These are phyloP conservation scores for Sebastes matsubarae DNA, from an alignment of 2,797 vertebrate genomes.

Conservation along the genomic window DNA sequence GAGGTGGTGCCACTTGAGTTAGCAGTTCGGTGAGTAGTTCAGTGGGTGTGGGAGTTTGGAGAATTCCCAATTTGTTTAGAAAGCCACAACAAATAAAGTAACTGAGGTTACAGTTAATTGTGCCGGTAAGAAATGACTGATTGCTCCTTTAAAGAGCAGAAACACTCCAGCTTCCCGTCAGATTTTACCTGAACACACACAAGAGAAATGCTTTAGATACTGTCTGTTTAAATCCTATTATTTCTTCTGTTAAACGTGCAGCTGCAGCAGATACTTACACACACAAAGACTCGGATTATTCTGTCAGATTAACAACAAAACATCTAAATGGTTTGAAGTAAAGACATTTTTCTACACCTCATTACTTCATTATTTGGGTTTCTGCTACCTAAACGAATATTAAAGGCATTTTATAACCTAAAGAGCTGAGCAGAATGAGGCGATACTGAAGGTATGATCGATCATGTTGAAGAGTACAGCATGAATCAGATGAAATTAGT, in stretches of 20 bases:
- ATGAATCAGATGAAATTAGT: neutral
- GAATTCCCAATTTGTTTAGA: too few relatives aligned
- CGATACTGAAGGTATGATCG: neutral
- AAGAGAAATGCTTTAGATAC: neutral
- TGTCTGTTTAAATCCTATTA: neutral
- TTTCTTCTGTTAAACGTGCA: neutral
- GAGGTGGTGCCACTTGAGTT: too few relatives aligned
- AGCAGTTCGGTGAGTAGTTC: too few relatives aligned
- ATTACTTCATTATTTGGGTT: neutral
- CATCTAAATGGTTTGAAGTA: too few relatives aligned
- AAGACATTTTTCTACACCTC: too few relatives aligned
- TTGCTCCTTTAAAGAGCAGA: neutral
- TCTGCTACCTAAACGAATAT: neutral
- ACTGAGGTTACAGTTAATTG: neutral
- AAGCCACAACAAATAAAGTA: too few relatives aligned
- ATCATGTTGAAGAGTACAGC: neutral
- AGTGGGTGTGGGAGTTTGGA: neutral
- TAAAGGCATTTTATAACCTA: neutral
- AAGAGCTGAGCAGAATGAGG: neutral
- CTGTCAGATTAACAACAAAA: neutral
- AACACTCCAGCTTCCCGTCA: neutral
- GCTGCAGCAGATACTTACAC: neutral
- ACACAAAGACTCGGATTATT: neutral
- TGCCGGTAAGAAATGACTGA: neutral
- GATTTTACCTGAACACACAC: neutral